Evolutionary conservation across 1,140 invertebrate species (phyloP), one percentile per base, ranked within the genome.

Genomic region (Drosophila lini): DNA sequence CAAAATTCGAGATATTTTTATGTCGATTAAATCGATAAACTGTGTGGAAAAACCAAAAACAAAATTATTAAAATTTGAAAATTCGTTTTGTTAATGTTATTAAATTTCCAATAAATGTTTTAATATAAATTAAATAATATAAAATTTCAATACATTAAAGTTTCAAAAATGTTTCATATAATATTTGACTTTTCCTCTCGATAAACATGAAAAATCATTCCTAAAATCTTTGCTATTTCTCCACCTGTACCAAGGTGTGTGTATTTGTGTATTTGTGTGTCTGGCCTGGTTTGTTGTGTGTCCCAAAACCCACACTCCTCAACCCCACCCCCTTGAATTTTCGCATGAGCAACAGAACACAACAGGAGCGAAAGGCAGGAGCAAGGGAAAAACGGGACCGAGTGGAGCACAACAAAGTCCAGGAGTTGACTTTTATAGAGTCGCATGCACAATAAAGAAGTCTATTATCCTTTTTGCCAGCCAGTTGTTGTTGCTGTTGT

Each of bases 371-470:
- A 45, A 36, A 15, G 25, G 44, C 61, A 48, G 65, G 36, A 38
- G 42, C 19, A 1, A 34, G 52, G n/a, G 42, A 8, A 36, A 25
- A 28, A 36, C 28, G 25, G 65, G 65, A 31, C 42, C 41, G 36
- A 38, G 53, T 71, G 65, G 57, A 70, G 50, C 75, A 86, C 82
- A 86, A 86, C 82, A 86, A 86, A 88, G 83, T 88, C 83, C 83
- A 82, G 85, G 85, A 91, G 90, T 91, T 91, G 90, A 91, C 90
- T 91, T 91, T 91, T 91, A 91, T 91, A 91, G 90, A 91, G 90
- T 91, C 90, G 90, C 90, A 91, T 91, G 89, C 90, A 91, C 90
- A 91, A 91, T 91, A 90, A 90, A 91, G 82, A 83, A 91, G 90
- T 91, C 90, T 91, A 91, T 91, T 91, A 91, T 91, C 90, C 90